Evolutionary conservation across 2,113 vertebrate species (phyloP).

Genomic region (Calidris pygmaea): DNA sequence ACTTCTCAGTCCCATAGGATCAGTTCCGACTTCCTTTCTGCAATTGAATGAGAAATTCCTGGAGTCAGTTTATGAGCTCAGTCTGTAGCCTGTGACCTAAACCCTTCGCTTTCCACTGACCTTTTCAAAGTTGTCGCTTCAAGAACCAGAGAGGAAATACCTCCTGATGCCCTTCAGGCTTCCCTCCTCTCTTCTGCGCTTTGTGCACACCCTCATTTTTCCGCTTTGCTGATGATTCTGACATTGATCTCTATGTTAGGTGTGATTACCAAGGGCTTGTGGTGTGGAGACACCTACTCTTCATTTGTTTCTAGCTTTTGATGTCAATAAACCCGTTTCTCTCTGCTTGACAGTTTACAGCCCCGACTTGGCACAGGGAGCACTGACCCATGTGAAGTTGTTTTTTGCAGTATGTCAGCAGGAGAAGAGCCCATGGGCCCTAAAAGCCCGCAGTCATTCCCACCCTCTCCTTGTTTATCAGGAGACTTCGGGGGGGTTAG

Average conservation of each 20-base stretch:
- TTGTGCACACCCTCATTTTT: neutral
- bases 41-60: neutral
- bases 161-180: neutral
- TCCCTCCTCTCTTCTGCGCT: neutral
- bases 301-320: neutral
- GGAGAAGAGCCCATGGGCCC: neutral
- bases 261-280: neutral
- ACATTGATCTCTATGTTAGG: too few species aligned
- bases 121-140: neutral
- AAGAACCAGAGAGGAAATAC: neutral
- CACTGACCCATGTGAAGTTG: neutral
- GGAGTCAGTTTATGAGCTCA: neutral
- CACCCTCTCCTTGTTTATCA: neutral
- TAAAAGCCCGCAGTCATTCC: neutral
- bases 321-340: neutral
- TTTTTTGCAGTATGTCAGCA: neutral
- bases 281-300: neutral
- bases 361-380: neutral
- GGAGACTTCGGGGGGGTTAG: neutral
- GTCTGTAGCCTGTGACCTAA: neutral
- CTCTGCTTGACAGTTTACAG: neutral
- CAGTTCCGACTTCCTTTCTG: neutral
- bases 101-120: neutral
- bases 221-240: neutral
- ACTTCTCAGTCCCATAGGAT: fast-evolving